Conservation (phyloP, 2,888 invertebrate genomes). For the Aphidoletes aphidimyza region DNA sequence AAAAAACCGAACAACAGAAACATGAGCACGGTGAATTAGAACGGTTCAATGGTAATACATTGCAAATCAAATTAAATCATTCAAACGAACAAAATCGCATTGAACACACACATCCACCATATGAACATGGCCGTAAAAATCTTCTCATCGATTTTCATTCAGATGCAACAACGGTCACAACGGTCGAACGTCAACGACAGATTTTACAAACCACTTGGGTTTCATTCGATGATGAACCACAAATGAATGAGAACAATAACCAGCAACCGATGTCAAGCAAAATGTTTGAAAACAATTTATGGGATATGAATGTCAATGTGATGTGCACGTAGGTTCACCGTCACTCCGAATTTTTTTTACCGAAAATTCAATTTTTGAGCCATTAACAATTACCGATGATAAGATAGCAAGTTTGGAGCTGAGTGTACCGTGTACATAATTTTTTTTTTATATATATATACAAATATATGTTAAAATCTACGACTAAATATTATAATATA, state of each 20-base stretch:
- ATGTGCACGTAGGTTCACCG: not conserved
- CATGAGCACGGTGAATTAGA: conserved; percentile 65
- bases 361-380: not conserved
- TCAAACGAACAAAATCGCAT: not conserved
- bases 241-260: not conserved
- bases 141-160: conserved; percentile 61
- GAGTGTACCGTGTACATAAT: no score
- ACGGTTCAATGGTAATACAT: conserved; percentile 62
- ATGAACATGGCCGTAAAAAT: conserved; percentile 56
- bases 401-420: no score
- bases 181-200: conserved; percentile 59
- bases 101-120: not conserved
- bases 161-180: conserved; percentile 57
- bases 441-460: no score
- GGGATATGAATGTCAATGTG: conserved; percentile 21
- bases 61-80: conserved; percentile 50
- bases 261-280: not conserved
- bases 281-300: conserved; percentile 1
- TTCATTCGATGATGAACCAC: conserved; percentile 61
- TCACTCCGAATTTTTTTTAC: not conserved
- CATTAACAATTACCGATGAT: no score
- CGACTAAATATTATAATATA: no score
- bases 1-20: conserved; percentile 24
- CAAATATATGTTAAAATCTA: no score
- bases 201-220: conserved; percentile 62